Base-by-base conservation (phyloP, 2,797 vertebrate genomes). In the Delichon dasypus region DNA sequence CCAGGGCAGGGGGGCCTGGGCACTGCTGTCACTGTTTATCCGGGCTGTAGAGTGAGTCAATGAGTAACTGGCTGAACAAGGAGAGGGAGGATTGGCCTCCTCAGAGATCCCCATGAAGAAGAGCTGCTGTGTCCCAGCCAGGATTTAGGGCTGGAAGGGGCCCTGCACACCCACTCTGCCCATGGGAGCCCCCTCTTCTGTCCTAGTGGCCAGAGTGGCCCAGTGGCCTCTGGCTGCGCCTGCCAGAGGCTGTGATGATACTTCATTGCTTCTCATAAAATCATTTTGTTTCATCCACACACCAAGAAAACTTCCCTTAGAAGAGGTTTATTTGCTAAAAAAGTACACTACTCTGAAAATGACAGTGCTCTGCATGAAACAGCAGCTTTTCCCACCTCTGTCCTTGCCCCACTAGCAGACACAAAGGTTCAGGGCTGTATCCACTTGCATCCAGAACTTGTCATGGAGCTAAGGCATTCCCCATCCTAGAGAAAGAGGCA, bases 11-110 rank as follows among this genome's bases (percentile, higher is more conserved):
- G 32, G 8, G 10, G 64, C 92, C 30, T 29, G n/a, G 40, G 64
- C 64, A 21, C 83, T 4, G 86, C 80, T 13, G 84, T 55, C 5
- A 18, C 80, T 94, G 80, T 88, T 86, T 91, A 85, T 34, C 51
- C 32, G 44, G 79, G 55, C 77, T 94, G 34, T 88, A 90, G 93
- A 88, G 16, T 0, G 3, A 66, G 92, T 95, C 82, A 96, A 92
- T 92, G 74, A 86, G 50, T 94, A 90, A 95, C 88, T 4, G 54
- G 38, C 53, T 34, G 50, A 76, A n/a, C 2, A 8, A 17, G 48
- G n/a, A 71, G 47, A 12, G 5, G 40, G 50, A 62, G 44, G 27
- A 64, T 16, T 1, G 3, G 47, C 58, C 72, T 77, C 67, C 38
- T 23, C 11, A 23, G 62, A 53, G 51, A 53, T 15, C 21, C 44